Evolutionary conservation across 2,797 vertebrate genomes (phyloP).

Genomic region (Schizopygopsis malacanthus): DNA sequence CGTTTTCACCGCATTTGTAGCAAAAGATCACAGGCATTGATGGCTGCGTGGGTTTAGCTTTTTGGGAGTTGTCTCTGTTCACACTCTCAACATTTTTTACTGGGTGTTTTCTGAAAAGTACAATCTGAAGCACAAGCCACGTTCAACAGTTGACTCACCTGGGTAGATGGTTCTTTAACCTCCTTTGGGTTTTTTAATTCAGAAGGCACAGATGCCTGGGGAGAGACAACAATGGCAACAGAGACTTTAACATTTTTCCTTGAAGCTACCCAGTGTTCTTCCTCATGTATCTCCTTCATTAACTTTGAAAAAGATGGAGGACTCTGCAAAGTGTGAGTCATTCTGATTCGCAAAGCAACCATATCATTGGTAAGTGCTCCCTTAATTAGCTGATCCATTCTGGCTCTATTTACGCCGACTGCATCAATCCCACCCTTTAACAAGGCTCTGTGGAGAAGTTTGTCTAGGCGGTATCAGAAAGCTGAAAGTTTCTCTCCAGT

Average conservation of each 20-base stretch:
- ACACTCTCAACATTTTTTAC: background rate
- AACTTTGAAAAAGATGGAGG: constrained; percentile 40
- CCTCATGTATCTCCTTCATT: constrained; percentile 25
- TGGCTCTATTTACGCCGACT: constrained; percentile 12
- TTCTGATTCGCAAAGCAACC: constrained; percentile 16
- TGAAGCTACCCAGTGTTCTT: constrained; percentile 20
- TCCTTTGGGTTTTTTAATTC: constrained; percentile 1
- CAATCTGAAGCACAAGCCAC: background rate
- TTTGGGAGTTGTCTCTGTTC: background rate
- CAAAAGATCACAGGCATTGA: background rate
- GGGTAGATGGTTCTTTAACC: background rate
- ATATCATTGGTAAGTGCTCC: constrained; percentile 29
- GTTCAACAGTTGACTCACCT: background rate
- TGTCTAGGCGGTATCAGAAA: too few relatives aligned
- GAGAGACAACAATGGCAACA: background rate
- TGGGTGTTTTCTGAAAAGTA: background rate
- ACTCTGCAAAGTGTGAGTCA: constrained; percentile 3
- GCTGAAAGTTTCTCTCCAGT: constrained; percentile 29
- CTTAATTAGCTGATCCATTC: constrained; percentile 42
- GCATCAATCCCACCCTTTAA: background rate
- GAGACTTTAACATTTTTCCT: constrained; percentile 11
- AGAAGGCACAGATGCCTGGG: background rate
- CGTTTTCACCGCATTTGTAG: too few relatives aligned
- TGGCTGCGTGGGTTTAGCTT: background rate
- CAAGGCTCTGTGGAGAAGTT: too few relatives aligned